A percentile compares a stretch with the other conserved stretches of the same genome.
Conservation (phyloP, 1,140 invertebrate species). For the Pteromalus puparum region DNA sequence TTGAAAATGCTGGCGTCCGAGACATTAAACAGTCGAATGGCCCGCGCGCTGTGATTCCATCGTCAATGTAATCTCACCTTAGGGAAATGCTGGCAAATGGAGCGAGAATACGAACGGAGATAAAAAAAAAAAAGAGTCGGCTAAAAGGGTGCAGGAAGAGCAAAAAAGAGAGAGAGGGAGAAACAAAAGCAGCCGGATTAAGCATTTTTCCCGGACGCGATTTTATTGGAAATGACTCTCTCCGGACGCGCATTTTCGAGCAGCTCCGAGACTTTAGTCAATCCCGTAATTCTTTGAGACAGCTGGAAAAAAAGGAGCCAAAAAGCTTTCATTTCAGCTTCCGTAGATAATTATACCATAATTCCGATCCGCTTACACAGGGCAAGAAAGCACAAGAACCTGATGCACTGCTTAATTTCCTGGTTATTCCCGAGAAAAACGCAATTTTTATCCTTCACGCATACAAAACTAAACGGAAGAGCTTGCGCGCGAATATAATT, state of each 20-base stretch:
- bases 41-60: not conserved
- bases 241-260: not conserved
- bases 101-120: conserved; percentile 7
- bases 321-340: not conserved
- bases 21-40: not conserved
- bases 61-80: not conserved
- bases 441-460: too few species aligned
- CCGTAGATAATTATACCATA: not conserved
- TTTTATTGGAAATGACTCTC: conserved; percentile 12
- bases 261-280: not conserved
- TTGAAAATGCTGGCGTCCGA: not conserved
- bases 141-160: not conserved
- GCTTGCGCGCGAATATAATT: too few species aligned
- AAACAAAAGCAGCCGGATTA: not conserved
- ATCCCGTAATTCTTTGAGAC: not conserved
- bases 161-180: not conserved
- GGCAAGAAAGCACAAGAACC: too few species aligned
- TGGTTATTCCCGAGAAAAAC: too few species aligned
- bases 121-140: not conserved
- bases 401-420: too few species aligned
- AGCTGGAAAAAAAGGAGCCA: too few species aligned
- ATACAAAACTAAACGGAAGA: too few species aligned
- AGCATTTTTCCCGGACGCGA: conserved; percentile 8
- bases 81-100: not conserved
- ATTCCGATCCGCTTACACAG: not conserved